These are phyloP conservation scores for Theretra japonica DNA, from an alignment of 2,888 invertebrate species.

Conservation along the genomic window DNA sequence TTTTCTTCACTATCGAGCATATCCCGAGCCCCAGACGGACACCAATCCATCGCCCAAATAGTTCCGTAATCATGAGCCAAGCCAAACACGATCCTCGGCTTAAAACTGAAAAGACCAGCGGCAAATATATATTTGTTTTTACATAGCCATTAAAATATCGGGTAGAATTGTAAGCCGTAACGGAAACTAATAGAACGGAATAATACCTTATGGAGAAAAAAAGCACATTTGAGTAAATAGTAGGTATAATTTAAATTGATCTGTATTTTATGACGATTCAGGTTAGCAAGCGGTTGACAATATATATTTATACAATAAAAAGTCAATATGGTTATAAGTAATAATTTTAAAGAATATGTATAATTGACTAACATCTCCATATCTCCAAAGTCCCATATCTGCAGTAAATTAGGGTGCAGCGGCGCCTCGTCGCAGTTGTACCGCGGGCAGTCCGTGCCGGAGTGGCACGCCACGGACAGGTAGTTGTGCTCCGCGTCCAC, in stretches of 20 bases:
- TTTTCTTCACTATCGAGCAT: constrained; percentile 31
- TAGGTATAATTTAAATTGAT: no score
- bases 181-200: no score
- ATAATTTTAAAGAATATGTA: no score
- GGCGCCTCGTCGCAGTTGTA: constrained; percentile 60
- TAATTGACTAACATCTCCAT: constrained; percentile 70
- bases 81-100: constrained; percentile 79
- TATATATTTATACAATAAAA: no score
- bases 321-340: no score
- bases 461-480: constrained; percentile 85
- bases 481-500: constrained; percentile 66
- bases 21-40: constrained; percentile 89
- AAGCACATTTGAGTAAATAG: no score
- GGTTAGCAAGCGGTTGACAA: no score
- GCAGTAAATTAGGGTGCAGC: constrained; percentile 83
- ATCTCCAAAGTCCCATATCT: constrained; percentile 88
- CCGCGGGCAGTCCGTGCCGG: constrained; percentile 80
- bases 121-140: no score
- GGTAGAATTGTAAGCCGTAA: no score
- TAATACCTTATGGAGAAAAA: no score
- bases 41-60: constrained; percentile 90
- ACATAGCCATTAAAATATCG: no score
- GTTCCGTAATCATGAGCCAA: constrained; percentile 87
- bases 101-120: constrained; percentile 45
- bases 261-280: no score